phyloP scores from a whole-genome alignment of 2,888 invertebrate genomes.

The Lepidocyrtinus sp. region DNA sequence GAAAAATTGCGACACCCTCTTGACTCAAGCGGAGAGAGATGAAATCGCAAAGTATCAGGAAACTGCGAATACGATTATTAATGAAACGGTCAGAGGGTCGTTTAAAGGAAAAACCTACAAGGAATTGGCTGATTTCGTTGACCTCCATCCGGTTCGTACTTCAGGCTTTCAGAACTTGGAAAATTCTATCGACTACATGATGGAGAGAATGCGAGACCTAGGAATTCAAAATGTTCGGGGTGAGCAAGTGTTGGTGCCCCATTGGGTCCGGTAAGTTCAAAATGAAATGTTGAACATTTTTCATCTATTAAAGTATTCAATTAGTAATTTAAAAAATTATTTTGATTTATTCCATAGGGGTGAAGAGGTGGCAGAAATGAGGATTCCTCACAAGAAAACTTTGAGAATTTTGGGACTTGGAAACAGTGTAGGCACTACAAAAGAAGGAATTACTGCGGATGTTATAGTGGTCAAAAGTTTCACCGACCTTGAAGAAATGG shows the following conservation, averaged over 20 bases:
- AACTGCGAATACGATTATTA: conserved; percentile 75
- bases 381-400: conserved; percentile 47
- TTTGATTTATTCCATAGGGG: conserved; percentile 58
- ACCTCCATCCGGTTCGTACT: conserved; percentile 72
- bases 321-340: not conserved
- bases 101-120: conserved; percentile 74
- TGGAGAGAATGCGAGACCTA: conserved; percentile 70
- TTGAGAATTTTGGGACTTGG: conserved; percentile 65
- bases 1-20: conserved; percentile 15
- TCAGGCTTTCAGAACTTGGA: conserved; percentile 73
- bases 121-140: conserved; percentile 71
- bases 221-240: conserved; percentile 73
- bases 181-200: conserved; percentile 73
- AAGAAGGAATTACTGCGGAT: conserved; percentile 61
- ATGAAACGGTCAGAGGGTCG: conserved; percentile 75
- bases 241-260: conserved; percentile 72
- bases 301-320: not conserved
- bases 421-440: conserved; percentile 65
- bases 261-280: conserved; percentile 70
- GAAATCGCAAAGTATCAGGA: conserved; percentile 78
- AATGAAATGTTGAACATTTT: not conserved
- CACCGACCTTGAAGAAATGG: conserved; percentile 56
- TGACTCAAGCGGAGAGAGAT: conserved; percentile 70
- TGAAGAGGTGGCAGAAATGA: conserved; percentile 56
- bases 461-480: conserved; percentile 68